Evolutionary conservation across 53 echinoderm and acorn worm genomes (phyloP), one percentile per base, ranked within the genome.

Genomic region (Glandiceps talaboti): DNA sequence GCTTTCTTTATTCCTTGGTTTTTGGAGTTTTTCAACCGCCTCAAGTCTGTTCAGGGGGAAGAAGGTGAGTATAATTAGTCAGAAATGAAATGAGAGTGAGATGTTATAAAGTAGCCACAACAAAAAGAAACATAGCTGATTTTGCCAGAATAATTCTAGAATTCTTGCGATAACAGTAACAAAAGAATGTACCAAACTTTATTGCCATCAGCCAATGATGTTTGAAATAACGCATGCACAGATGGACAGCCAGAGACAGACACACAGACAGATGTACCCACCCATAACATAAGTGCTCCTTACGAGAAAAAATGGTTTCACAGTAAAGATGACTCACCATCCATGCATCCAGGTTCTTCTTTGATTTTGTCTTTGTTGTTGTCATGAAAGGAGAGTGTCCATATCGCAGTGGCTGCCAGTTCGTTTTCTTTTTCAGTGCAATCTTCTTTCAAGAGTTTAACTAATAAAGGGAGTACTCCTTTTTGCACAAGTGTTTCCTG

Each of bases 331-430:
- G 27, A 74, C 86, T 82, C 30, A 86, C 86, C 78, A 33, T 82
- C 79, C 14, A 82, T 29, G 28, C 82, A 82, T 28, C 74, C 82
- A 28, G 76, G 72, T 29, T 86, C 78, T 27, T 82, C 30, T 25
- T 28, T 74, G 29, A 86, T 86, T 1, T 77, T 32, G 0, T 33
- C 73, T 77, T 90, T 82, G 74, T 90, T 90, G 14, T 85, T 32
- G 1, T 81, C 82, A 28, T 87, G 85, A 74, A 90, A 90, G 0
- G 91, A 88, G 0, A 90, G 78, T 26, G 73, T 90, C 91, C 91
- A 90, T 1, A 90, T 81, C 0, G 85, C 91, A 0, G 31, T 31
- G n/a, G 85, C 79, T 1, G 87, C 91, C 27, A 79, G 77, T n/a
- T 77, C 79, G 32, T 85, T 88, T 75, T 90, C 91, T 0, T 79